Evolutionary conservation across 2,797 vertebrate species (phyloP).

Genomic region (Etheostoma perlongum): DNA sequence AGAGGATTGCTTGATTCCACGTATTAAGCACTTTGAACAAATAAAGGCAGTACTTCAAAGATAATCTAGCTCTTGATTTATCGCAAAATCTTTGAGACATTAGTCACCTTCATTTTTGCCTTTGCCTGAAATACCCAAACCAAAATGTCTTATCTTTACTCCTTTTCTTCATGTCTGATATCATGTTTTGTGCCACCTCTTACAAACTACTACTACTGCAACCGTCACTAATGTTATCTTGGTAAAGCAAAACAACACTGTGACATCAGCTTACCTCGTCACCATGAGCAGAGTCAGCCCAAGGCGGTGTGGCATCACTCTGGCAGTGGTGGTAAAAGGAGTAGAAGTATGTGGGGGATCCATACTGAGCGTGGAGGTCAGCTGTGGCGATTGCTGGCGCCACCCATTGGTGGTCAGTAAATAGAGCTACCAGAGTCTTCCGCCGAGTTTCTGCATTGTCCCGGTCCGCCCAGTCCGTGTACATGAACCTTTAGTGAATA

Average conservation of each 20-base stretch:
- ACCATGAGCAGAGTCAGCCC: slow-evolving; percentile 97
- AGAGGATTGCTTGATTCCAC: slow-evolving; percentile 14
- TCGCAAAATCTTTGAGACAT: slow-evolving; percentile 3
- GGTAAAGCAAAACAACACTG: not conserved
- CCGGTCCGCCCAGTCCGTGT: slow-evolving; percentile 98
- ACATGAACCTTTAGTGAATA: slow-evolving; percentile 91
- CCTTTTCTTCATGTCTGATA: slow-evolving; percentile 1
- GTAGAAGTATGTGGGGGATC: slow-evolving; percentile 99
- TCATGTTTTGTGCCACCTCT: not conserved
- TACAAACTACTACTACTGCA: not conserved
- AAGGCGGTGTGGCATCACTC: slow-evolving; percentile 94
- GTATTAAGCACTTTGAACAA: slow-evolving; percentile 29
- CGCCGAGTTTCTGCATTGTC: slow-evolving; percentile 93
- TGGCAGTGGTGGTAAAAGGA: slow-evolving; percentile 99
- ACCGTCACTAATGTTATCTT: not conserved
- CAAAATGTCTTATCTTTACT: slow-evolving; percentile 7
- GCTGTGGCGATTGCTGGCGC: slow-evolving; percentile 97
- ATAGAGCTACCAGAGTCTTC: slow-evolving; percentile 94
- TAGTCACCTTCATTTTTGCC: slow-evolving; percentile 2
- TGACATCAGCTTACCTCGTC: slow-evolving; percentile 88
- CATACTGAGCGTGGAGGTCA: slow-evolving; percentile 96
- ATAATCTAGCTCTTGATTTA: slow-evolving; percentile 26
- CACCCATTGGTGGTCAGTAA: slow-evolving; percentile 99
- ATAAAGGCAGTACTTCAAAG: slow-evolving; percentile 25
- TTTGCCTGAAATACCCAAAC: not conserved